Percentiles rank a stretch among this genome's conserved stretches.
Evolutionary conservation across 2,888 invertebrate species (phyloP).

Genomic region (Dicyrtoma fusca): DNA sequence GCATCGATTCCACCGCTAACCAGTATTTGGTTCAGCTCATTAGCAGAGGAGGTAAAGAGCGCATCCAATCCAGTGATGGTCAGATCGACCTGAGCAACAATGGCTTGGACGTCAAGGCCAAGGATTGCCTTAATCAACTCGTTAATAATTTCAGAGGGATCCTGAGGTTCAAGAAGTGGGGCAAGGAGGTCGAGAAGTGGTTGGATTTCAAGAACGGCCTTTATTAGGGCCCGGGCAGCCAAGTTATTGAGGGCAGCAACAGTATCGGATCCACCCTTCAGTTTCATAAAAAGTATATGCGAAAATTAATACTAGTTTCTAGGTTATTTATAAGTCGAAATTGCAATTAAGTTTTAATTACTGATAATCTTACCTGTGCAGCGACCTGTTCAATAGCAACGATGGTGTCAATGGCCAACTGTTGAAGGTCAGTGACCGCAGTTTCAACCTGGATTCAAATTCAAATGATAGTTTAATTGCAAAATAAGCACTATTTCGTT

Average conservation of each 20-base stretch:
- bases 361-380: background rate
- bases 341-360: too few species aligned
- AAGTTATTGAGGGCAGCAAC: background rate
- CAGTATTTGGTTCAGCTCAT: background rate
- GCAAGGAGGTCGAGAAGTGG: background rate
- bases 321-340: too few species aligned
- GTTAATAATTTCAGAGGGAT: background rate
- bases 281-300: too few species aligned
- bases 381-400: background rate
- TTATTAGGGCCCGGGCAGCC: background rate
- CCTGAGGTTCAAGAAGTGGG: background rate
- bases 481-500: too few species aligned
- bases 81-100: background rate
- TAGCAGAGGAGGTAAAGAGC: background rate
- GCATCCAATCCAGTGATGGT: background rate
- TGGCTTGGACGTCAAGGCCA: background rate
- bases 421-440: background rate
- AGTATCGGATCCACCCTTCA: background rate
- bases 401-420: background rate
- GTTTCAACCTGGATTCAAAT: background rate
- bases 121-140: background rate
- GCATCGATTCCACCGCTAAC: constrained; percentile 1
- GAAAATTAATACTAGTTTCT: too few species aligned
- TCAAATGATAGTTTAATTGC: too few species aligned
- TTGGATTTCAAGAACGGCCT: constrained; percentile 7